Base-by-base conservation (phyloP, 2,797 vertebrate species). In the Phalanger gymnotis region DNA sequence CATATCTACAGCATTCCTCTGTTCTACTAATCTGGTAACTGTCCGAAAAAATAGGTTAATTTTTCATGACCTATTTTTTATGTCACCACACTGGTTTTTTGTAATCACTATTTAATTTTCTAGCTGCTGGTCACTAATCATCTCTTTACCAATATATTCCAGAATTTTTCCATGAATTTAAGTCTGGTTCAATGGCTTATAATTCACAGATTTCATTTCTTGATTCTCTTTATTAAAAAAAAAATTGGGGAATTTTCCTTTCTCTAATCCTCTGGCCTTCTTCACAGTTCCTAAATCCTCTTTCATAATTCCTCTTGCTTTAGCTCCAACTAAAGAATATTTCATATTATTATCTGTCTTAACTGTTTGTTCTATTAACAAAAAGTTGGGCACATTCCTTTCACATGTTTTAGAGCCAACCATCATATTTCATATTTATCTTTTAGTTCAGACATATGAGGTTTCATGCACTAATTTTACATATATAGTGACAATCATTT, bases 391-490 rank as follows among this genome's bases (percentile, higher is more conserved):
- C 3, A 22, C 2, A 13, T 81, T 34, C 5, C 28, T 92, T 90
- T 91, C 61, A 55, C 4, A 57, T 54, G 2, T 87, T 90, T 94
- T 89, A 89, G 94, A 89, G 25, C 53, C 11, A 14, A 11, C 19
- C 92, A 13, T 95, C n/a, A 73, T 61, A 34, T 90, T 30, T 53
- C 51, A 51, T n/a, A 58, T 96, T 92, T 91, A 94, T 90, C 90
- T 96, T 94, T 54, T 27, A 89, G 55, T 13, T 96, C 54, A 97
- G 93, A 53, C 87, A 91, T 92, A 51, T 93, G 10, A 54, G 11
- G 56, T 27, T 54, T 54, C 53, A 53, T 51, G 55, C 3, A 14
- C 10, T 61, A 34, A 61, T 93, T 95, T 58, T 61, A 34, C 13
- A 34, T 10, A 55, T 55, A 58, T 10, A 34, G 13, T 34, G 58